phyloP scores from a whole-genome alignment of 2,113 vertebrate genomes.

The Microcebus ravelobensis region DNA sequence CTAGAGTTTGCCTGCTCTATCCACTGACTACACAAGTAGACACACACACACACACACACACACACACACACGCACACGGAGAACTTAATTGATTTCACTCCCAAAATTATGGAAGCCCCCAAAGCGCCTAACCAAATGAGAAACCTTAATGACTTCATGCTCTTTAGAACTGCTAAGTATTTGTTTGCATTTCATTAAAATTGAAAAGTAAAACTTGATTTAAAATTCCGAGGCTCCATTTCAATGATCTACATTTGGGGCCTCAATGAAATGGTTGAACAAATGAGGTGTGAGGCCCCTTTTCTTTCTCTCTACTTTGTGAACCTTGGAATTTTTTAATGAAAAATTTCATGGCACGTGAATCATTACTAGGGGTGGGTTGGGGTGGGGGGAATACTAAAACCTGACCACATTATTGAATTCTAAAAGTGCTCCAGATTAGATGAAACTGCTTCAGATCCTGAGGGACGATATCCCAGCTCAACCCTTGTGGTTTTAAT shows the following conservation, averaged over 20 bases:
- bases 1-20: not conserved
- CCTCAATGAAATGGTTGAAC: conserved; percentile 69
- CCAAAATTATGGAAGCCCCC: conserved; percentile 58
- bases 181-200: conserved; percentile 78
- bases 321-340: conserved; percentile 79
- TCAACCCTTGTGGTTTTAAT: not conserved
- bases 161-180: conserved; percentile 72
- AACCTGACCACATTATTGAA: conserved; percentile 72
- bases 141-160: conserved; percentile 72
- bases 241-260: conserved; percentile 66
- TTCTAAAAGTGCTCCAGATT: conserved; percentile 59
- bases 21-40: not conserved
- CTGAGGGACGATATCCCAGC: not conserved
- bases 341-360: conserved; percentile 78
- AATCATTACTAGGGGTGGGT: conserved; percentile 54
- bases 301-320: conserved; percentile 69
- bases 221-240: conserved; percentile 71
- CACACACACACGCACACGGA: not conserved
- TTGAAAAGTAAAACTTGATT: conserved; percentile 70
- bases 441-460: conserved; percentile 20
- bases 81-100: conserved; percentile 67
- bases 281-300: conserved; percentile 72
- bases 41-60: not conserved
- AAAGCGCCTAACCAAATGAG: conserved; percentile 75
- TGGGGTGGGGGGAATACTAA: conserved; percentile 56